Evolutionary conservation across 2,113 vertebrate species (phyloP).

Genomic region (Nicator chloris): DNA sequence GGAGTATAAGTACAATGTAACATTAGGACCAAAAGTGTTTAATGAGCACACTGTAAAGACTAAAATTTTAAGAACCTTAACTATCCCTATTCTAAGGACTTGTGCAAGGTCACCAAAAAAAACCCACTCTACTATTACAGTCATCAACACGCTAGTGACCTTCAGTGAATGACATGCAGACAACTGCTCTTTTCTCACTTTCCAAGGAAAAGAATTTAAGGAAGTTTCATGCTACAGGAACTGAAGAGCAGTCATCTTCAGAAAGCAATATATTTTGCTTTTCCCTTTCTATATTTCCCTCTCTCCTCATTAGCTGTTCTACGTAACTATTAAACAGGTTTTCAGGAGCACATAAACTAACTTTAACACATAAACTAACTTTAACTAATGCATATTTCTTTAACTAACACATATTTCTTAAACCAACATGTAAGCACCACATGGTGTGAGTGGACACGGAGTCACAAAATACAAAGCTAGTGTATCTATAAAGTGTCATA

Average conservation of each 20-base stretch:
- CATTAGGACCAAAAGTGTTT: not conserved
- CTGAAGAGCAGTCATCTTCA: not conserved
- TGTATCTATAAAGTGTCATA: not conserved
- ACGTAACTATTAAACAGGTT: not conserved
- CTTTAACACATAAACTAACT: not conserved
- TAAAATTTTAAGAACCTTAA: not conserved
- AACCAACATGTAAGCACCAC: not conserved
- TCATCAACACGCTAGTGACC: not conserved
- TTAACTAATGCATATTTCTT: not conserved
- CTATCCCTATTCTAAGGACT: not conserved
- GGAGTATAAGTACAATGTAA: not conserved
- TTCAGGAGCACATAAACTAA: not conserved
- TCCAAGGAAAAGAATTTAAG: not conserved
- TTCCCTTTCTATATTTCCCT: not conserved
- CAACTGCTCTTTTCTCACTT: not conserved
- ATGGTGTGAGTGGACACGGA: rapidly evolving
- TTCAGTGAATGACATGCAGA: not conserved
- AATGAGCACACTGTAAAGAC: not conserved
- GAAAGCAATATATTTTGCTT: not conserved
- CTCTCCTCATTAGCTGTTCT: not conserved
- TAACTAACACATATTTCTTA: not conserved
- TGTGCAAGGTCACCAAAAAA: not conserved
- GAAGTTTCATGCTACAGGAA: not conserved
- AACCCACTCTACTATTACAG: not conserved
- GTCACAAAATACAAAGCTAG: not conserved